Evolutionary conservation across 2,113 vertebrate genomes (phyloP).

Genomic region (Bubalus kerabau): DNA sequence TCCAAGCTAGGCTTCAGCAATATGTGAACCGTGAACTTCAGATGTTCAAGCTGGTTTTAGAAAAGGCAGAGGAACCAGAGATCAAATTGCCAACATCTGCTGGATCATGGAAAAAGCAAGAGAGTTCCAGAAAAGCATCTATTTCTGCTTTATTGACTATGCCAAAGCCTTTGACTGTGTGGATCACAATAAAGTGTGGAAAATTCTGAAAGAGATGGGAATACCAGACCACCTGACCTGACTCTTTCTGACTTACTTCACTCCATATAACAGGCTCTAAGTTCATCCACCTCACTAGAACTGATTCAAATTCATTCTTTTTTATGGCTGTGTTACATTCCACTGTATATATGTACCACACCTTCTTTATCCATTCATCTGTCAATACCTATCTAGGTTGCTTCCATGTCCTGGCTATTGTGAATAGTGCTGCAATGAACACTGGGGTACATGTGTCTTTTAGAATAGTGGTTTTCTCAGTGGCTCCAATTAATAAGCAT

Average conservation of each 20-base stretch:
- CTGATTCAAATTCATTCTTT: background rate
- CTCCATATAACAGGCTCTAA: background rate
- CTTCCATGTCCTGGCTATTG: background rate
- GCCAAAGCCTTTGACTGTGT: no score
- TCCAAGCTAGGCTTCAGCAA: no score
- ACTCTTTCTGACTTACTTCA: background rate
- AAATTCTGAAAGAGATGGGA: no score
- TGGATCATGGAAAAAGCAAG: no score
- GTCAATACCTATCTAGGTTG: background rate
- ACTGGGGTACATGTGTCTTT: background rate
- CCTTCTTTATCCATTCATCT: background rate
- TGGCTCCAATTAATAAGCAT: background rate
- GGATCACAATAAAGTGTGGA: no score
- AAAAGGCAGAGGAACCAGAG: no score
- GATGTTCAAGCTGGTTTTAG: no score
- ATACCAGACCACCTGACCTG: no score
- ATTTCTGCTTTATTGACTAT: no score
- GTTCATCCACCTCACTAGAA: background rate
- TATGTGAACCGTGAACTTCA: no score
- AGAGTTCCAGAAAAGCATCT: no score
- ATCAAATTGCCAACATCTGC: no score
- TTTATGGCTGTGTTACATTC: background rate
- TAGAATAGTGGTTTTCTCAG: background rate
- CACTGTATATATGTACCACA: background rate
- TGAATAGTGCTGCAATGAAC: background rate